Conservation (phyloP, 2,888 invertebrate species). For the Odontocolon sp. region DNA sequence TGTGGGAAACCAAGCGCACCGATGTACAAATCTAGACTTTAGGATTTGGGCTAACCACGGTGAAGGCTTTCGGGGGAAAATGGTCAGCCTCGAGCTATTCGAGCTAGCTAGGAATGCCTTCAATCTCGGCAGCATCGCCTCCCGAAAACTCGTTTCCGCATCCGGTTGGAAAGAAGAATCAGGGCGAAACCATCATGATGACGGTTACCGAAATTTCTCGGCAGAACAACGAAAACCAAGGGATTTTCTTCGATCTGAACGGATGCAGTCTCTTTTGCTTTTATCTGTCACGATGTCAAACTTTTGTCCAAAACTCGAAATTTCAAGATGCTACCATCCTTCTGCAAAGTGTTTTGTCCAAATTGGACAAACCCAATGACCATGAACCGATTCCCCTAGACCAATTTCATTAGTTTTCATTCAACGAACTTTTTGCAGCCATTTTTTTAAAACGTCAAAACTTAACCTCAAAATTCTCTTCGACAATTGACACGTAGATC, state of each 20-base stretch:
- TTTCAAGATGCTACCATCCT: not conserved
- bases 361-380: slow-evolving; percentile 11
- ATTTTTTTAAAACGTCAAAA: too few species aligned
- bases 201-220: not conserved
- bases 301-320: not conserved
- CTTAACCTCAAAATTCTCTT: too few species aligned
- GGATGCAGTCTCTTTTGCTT: not conserved
- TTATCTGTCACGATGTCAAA: not conserved
- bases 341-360: not conserved
- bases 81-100: slow-evolving; percentile 24
- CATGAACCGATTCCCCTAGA: slow-evolving; percentile 16
- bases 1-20: not conserved
- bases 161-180: not conserved
- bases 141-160: slow-evolving; percentile 2
- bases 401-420: slow-evolving; percentile 13
- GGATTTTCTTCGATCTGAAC: not conserved
- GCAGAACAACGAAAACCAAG: not conserved
- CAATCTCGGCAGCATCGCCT: slow-evolving; percentile 12
- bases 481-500: too few species aligned
- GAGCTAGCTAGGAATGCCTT: not conserved
- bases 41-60: not conserved
- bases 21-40: slow-evolving; percentile 5
- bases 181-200: slow-evolving; percentile 12
- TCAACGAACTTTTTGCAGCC: too few species aligned
- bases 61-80: slow-evolving; percentile 8